Percentiles rank a stretch among this genome's conserved stretches.
phyloP scores from a whole-genome alignment of 2,888 invertebrate species.

The Salticus scenicus region DNA sequence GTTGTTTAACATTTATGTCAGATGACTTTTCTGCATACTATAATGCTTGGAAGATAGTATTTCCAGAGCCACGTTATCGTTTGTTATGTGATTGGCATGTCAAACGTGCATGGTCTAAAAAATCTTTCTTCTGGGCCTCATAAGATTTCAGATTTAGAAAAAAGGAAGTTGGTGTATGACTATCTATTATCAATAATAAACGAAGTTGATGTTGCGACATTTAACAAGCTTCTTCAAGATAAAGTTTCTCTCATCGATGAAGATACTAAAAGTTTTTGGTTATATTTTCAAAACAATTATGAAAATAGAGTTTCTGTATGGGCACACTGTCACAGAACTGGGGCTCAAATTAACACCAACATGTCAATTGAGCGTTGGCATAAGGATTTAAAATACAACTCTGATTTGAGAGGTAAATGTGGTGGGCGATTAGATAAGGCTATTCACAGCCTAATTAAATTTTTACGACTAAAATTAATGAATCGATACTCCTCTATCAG shows the following conservation, averaged over 20 bases:
- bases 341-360: conserved; percentile 3
- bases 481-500: too few relatives aligned
- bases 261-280: not conserved
- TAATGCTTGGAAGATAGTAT: conserved; percentile 63
- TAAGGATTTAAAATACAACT: too few relatives aligned
- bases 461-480: too few relatives aligned
- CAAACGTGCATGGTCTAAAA: not conserved
- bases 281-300: conserved; percentile 4
- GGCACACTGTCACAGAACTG: conserved; percentile 1
- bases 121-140: not conserved
- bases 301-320: not conserved
- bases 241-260: not conserved
- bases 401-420: too few relatives aligned
- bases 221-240: not conserved
- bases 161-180: not conserved
- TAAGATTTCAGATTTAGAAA: not conserved
- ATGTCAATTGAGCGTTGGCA: too few relatives aligned
- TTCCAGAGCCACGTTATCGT: not conserved
- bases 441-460: too few relatives aligned
- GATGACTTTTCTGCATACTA: conserved; percentile 63
- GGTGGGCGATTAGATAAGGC: too few relatives aligned
- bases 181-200: too few relatives aligned
- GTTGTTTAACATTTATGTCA: conserved; percentile 49
- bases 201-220: not conserved
- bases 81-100: conserved; percentile 18